Conservation (phyloP, 2,113 vertebrate genomes). For the Neomonachus schauinslandi region DNA sequence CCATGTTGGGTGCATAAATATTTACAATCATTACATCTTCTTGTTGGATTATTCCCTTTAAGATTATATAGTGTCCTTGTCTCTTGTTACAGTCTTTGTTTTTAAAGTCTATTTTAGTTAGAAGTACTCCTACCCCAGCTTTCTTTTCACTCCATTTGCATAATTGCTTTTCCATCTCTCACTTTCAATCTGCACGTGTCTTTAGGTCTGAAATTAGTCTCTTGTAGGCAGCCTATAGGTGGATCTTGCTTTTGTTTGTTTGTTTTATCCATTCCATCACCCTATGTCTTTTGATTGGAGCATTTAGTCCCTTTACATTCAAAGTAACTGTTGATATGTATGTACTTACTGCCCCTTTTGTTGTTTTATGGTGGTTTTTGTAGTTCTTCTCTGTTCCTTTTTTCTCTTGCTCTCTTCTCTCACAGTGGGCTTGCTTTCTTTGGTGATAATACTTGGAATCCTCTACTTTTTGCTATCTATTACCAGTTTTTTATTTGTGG, state of each 20-base stretch:
- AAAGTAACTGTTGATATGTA: neutral
- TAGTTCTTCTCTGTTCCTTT: neutral
- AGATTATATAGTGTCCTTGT: neutral
- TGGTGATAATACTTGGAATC: neutral
- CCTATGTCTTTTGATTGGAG: neutral
- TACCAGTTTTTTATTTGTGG: neutral
- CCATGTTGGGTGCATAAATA: neutral
- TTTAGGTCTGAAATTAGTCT: neutral
- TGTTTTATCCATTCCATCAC: neutral
- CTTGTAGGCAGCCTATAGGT: neutral
- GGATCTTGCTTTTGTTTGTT: neutral
- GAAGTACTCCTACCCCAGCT: neutral
- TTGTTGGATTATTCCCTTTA: neutral
- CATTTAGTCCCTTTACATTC: neutral
- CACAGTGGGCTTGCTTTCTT: neutral
- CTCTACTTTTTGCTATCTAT: neutral
- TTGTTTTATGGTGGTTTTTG: neutral
- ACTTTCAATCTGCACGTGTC: neutral
- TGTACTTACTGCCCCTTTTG: neutral
- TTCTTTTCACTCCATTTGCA: neutral
- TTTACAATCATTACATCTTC: neutral
- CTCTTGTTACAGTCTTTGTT: neutral
- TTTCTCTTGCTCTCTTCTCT: neutral
- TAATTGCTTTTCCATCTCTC: neutral
- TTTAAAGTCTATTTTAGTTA: neutral